A percentile compares a stretch with the other conserved stretches of the same genome.
phyloP scores from a whole-genome alignment of 2,113 vertebrate genomes.

The Calidris pugnax region DNA sequence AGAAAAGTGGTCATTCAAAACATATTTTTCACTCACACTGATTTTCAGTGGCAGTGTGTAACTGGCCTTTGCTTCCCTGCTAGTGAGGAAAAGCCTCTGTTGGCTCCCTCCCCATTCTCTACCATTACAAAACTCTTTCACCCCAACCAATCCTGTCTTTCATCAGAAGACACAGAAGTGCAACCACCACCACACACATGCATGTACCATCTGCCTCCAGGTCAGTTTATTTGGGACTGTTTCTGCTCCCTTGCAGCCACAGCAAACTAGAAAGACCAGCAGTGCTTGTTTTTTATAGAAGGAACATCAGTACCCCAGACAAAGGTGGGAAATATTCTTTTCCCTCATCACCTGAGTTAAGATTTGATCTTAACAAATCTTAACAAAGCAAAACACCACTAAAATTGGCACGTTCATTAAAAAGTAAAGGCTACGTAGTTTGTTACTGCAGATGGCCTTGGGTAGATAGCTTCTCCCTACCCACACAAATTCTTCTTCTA shows the following conservation, averaged over 20 bases:
- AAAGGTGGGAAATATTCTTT: not conserved
- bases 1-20: not conserved
- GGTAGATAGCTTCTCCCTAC: not conserved
- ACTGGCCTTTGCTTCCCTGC: not conserved
- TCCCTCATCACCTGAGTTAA: not conserved
- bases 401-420: not conserved
- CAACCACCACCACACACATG: not conserved
- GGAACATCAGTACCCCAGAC: not conserved
- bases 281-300: not conserved
- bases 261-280: not conserved
- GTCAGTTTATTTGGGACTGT: not conserved
- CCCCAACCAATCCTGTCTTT: not conserved
- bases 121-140: not conserved
- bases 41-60: not conserved
- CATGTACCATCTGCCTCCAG: not conserved
- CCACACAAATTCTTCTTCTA: not conserved
- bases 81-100: not conserved
- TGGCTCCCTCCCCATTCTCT: not conserved
- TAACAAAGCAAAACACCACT: not conserved
- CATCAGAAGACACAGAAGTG: fast-evolving
- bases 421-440: not conserved
- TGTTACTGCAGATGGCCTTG: not conserved
- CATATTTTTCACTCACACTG: not conserved
- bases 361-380: not conserved
- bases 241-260: not conserved